Conservation (phyloP, 1,140 invertebrate species). For the Drosophila gunungcola region DNA sequence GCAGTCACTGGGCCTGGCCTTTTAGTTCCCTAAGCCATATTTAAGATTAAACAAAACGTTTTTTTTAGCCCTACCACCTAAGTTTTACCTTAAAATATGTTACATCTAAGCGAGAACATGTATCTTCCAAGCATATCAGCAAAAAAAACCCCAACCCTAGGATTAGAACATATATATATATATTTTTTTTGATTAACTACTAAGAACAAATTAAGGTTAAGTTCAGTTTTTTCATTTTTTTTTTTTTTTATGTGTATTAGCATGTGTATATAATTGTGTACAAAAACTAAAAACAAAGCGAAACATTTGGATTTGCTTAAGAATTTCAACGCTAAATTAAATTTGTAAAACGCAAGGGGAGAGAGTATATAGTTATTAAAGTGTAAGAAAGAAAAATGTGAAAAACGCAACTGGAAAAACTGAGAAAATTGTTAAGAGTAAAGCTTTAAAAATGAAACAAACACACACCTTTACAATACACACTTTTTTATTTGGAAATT, state of each 20-base stretch:
- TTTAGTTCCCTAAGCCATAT: conserved; percentile 33
- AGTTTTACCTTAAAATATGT: conserved; percentile 13
- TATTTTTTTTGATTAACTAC: conserved; percentile 54
- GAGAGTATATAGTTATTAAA: no score
- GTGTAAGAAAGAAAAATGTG: conserved; percentile 19
- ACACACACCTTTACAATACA: conserved; percentile 46
- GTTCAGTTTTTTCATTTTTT: conserved; percentile 28
- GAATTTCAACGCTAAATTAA: conserved; percentile 48
- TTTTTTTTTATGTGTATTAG: conserved; percentile 20
- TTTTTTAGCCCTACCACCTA: conserved; percentile 21
- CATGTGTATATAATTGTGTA: conserved; percentile 36
- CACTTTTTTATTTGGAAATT: conserved; percentile 52
- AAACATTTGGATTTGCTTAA: conserved; percentile 53
- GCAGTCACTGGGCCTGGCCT: conserved; percentile 67
- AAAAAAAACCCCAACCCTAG: conserved; percentile 22
- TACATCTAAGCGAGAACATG: conserved; percentile 22
- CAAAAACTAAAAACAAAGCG: conserved; percentile 22
- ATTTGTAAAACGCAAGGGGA: not conserved
- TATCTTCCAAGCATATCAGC: conserved; percentile 64
- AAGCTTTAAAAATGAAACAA: conserved; percentile 47
- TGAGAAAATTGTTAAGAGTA: conserved; percentile 59
- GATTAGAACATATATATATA: not conserved
- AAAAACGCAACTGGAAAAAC: conserved; percentile 49
- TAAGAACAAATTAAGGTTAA: conserved; percentile 67
- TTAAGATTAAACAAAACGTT: not conserved